phyloP scores from a whole-genome alignment of 2,113 vertebrate genomes.

The Noturus placidus region DNA sequence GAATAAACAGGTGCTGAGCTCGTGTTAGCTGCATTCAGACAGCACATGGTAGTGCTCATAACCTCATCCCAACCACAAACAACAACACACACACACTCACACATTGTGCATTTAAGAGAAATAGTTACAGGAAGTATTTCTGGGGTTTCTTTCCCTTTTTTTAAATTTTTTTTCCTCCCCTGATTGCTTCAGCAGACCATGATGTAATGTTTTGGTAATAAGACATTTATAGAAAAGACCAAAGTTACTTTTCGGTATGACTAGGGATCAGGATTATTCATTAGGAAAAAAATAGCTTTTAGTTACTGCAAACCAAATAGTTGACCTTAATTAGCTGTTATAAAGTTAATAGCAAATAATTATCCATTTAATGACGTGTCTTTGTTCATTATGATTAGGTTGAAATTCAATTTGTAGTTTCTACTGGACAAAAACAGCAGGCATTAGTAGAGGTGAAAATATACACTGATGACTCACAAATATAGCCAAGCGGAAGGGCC shows the following conservation, averaged over 20 bases:
- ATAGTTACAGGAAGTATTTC: background rate
- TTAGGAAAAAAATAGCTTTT: background rate
- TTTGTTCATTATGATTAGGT: background rate
- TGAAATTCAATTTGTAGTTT: conserved; percentile 4
- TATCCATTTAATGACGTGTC: background rate
- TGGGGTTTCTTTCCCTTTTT: background rate
- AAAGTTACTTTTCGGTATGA: background rate
- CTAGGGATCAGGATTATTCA: conserved; percentile 11
- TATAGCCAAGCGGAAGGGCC: conserved; percentile 67
- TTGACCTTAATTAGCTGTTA: background rate
- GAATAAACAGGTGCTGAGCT: conserved; percentile 71
- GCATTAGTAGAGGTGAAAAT: conserved; percentile 57
- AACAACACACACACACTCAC: conserved; percentile 19
- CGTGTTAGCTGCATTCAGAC: conserved; percentile 56
- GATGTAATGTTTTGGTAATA: conserved; percentile 16
- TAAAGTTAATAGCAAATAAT: conserved; percentile 13
- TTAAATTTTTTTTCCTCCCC: background rate
- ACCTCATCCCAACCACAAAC: conserved; percentile 56
- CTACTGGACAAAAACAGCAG: conserved; percentile 31
- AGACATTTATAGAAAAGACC: conserved; percentile 29
- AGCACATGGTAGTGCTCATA: conserved; percentile 65
- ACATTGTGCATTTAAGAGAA: background rate
- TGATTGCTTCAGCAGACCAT: conserved; percentile 32
- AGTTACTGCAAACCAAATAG: background rate
- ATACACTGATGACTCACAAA: conserved; percentile 57